phyloP scores from a whole-genome alignment of 2,888 invertebrate species.

The Embidobia sp. region DNA sequence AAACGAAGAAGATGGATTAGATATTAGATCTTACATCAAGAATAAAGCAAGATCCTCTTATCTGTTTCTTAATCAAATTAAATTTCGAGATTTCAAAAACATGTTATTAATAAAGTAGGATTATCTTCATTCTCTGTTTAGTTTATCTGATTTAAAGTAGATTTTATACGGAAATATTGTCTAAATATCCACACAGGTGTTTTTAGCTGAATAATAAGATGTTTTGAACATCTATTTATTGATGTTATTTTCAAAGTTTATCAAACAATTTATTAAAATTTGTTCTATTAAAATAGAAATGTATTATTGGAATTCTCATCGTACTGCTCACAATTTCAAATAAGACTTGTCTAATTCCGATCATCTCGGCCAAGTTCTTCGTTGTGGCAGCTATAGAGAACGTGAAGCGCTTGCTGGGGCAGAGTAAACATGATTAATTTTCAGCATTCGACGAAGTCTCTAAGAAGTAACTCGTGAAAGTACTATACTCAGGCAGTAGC shows the following conservation, averaged over 20 bases:
- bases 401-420: slow-evolving; percentile 54
- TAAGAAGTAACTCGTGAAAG: slow-evolving; percentile 62
- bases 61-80: too few relatives aligned
- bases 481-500: slow-evolving; percentile 50
- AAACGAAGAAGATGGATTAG: too few relatives aligned
- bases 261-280: slow-evolving; percentile 30
- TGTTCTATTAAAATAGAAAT: slow-evolving; percentile 40
- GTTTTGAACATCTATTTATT: slow-evolving; percentile 6
- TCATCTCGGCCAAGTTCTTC: slow-evolving; percentile 56
- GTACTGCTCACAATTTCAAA: slow-evolving; percentile 44
- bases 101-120: too few relatives aligned
- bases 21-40: too few relatives aligned
- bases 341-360: slow-evolving; percentile 55
- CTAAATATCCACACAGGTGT: too few relatives aligned
- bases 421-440: slow-evolving; percentile 68
- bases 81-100: too few relatives aligned
- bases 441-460: slow-evolving; percentile 62
- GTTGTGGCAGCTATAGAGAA: slow-evolving; percentile 51
- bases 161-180: too few relatives aligned
- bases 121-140: too few relatives aligned
- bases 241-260: slow-evolving; percentile 12
- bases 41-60: too few relatives aligned
- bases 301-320: slow-evolving; percentile 45
- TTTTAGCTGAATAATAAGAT: too few relatives aligned
- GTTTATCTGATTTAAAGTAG: too few relatives aligned